Evolutionary conservation across 2,113 vertebrate genomes (phyloP), one percentile per base, ranked within the genome.

Genomic region (Neopipo cinnamomea): DNA sequence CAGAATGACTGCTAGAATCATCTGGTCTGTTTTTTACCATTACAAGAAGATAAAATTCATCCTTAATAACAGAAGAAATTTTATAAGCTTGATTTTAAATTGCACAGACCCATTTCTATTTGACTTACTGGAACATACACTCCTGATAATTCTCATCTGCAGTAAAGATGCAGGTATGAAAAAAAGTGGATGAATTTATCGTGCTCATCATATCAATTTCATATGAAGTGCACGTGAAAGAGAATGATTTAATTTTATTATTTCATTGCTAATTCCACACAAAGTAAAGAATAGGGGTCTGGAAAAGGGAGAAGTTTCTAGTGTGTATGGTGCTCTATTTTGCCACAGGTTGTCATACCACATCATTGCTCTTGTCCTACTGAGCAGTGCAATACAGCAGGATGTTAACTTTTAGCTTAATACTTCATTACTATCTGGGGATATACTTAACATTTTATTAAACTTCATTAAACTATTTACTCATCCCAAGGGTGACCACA

Each of bases 391-490:
- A 78, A 61, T 67, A 85, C 20, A 80, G 47, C 24, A 92, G 84
- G 44, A 42, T 44, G 67, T 78, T 94, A 87, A 78, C 73, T 96
- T 96, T 91, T 85, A 89, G 66, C 91, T 88, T 90, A 80, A 67
- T 24, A 41, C n/a, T 89, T 82, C 79, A 91, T 23, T 86, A 56
- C 33, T 75, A 14, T 75, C 73, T 68, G 39, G 70, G 84, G 61
- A 96, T 93, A 63, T 84, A 82, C 65, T 94, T 91, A 89, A 92
- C 35, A 61, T 90, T 92, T 91, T 91, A 78, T 78, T 95, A 95
- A 83, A 86, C 78, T 89, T 92, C 80, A 71, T 50, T 91, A 84
- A 84, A 86, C 28, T 91, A 67, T 89, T 92, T 91, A 89, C 78
- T 85, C n/a, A 12, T 76, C 53, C 80, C 72, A 23, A 24, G 33